Conservation (phyloP, 2,113 vertebrate species). For the Ophiodon elongatus region DNA sequence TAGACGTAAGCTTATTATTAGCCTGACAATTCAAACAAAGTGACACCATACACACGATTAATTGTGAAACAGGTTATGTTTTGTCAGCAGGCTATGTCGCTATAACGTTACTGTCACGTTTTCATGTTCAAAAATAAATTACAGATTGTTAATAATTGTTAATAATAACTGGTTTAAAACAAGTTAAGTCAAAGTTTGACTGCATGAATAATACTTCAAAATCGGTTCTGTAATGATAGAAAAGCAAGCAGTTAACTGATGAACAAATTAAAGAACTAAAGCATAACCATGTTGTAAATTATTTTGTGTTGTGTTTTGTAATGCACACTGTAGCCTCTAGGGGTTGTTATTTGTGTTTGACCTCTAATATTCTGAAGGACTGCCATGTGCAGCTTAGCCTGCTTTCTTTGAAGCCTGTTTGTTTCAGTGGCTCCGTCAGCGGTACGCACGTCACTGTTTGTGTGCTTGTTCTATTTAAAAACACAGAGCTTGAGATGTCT, state of each 20-base stretch:
- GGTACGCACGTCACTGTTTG: too few relatives aligned
- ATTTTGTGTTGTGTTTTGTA: not conserved
- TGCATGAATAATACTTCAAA: not conserved
- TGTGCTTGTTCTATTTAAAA: too few relatives aligned
- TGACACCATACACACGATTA: not conserved
- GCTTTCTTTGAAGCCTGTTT: too few relatives aligned
- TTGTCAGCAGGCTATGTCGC: not conserved
- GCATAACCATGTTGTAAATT: not conserved
- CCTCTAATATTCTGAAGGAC: not conserved
- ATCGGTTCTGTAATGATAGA: not conserved
- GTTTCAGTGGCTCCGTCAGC: too few relatives aligned
- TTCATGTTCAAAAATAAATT: not conserved
- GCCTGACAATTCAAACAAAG: not conserved
- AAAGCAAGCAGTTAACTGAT: not conserved
- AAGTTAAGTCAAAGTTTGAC: not conserved
- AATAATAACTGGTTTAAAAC: not conserved
- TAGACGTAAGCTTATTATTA: too few relatives aligned
- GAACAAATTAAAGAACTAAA: not conserved
- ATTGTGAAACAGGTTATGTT: not conserved
- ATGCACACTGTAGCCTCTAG: not conserved
- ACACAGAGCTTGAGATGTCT: too few relatives aligned
- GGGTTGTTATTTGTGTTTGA: not conserved
- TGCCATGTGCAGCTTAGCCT: too few relatives aligned
- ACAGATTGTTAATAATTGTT: not conserved
- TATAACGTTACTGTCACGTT: too few relatives aligned